These are phyloP conservation scores for Sericinus montela DNA, from an alignment of 2,888 invertebrate genomes.

Conservation along the genomic window DNA sequence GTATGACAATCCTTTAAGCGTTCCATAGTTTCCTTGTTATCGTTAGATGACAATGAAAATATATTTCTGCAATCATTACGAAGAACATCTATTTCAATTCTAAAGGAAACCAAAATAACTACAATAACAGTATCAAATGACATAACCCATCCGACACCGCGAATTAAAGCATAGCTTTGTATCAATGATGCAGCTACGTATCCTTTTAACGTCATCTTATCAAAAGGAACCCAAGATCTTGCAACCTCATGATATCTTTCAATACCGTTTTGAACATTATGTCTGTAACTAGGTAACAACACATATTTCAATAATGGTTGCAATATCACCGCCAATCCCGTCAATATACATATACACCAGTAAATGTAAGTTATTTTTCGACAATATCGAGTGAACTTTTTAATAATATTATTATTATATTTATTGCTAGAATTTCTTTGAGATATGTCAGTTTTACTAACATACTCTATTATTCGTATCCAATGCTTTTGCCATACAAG, in stretches of 20 bases:
- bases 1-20: too few relatives aligned
- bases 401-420: background rate
- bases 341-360: background rate
- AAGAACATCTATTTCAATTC: slow-evolving; percentile 3
- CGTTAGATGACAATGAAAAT: too few relatives aligned
- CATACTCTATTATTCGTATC: background rate
- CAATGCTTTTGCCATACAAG: slow-evolving; percentile 1
- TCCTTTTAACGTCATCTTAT: background rate
- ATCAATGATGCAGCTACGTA: background rate
- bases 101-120: slow-evolving; percentile 5
- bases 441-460: background rate
- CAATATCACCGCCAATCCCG: background rate
- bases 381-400: slow-evolving; percentile 1
- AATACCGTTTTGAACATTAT: background rate
- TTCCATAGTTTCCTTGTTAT: too few relatives aligned
- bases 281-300: background rate
- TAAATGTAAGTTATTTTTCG: slow-evolving; percentile 3
- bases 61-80: slow-evolving; percentile 1
- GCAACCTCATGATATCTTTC: background rate
- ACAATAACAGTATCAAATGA: background rate
- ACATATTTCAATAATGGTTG: background rate
- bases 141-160: background rate
- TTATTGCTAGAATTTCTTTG: background rate
- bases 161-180: background rate
- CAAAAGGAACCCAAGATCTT: slow-evolving; percentile 3